phyloP scores from a whole-genome alignment of 2,888 invertebrate genomes.

The Xestia sexstrigata region DNA sequence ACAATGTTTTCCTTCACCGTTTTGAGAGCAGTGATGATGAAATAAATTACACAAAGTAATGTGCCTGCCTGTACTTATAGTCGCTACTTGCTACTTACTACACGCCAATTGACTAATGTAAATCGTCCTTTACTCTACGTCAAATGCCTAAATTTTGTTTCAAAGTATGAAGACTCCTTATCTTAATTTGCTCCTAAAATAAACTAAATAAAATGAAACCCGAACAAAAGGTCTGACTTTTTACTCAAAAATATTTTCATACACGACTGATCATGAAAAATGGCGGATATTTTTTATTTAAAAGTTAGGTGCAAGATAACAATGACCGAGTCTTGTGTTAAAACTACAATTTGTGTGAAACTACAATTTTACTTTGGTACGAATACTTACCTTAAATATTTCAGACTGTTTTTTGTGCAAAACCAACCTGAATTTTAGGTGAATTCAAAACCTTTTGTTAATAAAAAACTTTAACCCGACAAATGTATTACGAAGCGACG shows the following conservation, averaged over 20 bases:
- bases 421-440: not conserved
- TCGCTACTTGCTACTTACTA: not conserved
- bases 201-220: not conserved
- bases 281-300: conserved; percentile 10
- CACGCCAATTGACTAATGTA: not conserved
- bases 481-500: not conserved
- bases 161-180: not conserved
- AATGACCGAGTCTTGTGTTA: not conserved
- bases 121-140: not conserved
- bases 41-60: too few relatives aligned
- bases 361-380: not conserved
- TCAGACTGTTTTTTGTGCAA: not conserved
- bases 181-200: not conserved
- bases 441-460: not conserved
- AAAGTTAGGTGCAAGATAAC: conserved; percentile 6
- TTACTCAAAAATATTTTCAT: conserved; percentile 1
- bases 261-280: conserved; percentile 17
- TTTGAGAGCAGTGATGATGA: too few relatives aligned
- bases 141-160: not conserved
- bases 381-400: not conserved
- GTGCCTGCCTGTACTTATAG: too few relatives aligned
- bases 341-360: too few relatives aligned
- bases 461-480: not conserved
- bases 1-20: too few relatives aligned
- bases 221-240: not conserved